Base-by-base conservation (phyloP, 2,888 invertebrate species). In the Erebia epiphron region DNA sequence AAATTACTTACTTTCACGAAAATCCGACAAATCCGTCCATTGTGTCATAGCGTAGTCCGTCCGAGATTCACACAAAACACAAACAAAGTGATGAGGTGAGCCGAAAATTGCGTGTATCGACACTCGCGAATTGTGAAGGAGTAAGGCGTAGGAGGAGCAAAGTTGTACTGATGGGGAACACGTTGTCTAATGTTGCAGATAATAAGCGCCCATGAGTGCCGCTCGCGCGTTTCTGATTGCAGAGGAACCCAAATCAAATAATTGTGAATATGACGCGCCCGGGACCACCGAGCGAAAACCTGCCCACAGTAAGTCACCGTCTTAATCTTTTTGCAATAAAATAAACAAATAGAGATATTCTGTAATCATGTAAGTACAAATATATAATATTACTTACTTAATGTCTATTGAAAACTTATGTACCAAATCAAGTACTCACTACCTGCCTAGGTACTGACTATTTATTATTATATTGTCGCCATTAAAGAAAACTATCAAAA, bases 211-310 rank as follows among this genome's bases (percentile, higher is more conserved):
- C 82, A 88, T 86, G 88, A 84, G 78, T 79, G 81, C 74, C 76
- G 77, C 66, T 70, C 79, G 77, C 78, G 78, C 78, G 74, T 73
- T 74, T 72, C 72, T 68, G 71, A 68, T 65, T 69, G 68, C 73
- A 75, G 70, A 77, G 79, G 46, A 69, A 58, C 58, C 41, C 13
- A 49, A 62, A 21, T 21, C 46, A 18, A 49, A 16, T 76, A 73
- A 75, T 70, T 66, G 70, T 46, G 72, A 80, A 74, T 71, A 94
- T 94, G 94, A 93, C 93, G 75, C 90, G 94, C 52, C 92, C 96
- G 71, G 95, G 96, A 78, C 96, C 96, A 77, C 96, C 96, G 63
- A 96, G 95, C 83, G 96, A 96, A 80, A 96, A 96, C 85, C 90
- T 96, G 79, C 95, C 96, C 75, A 95, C 95, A 74, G 92, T 93